Evolutionary conservation across 2,113 vertebrate genomes (phyloP), one percentile per base, ranked within the genome.

Genomic region (Cheirogaleus medius): DNA sequence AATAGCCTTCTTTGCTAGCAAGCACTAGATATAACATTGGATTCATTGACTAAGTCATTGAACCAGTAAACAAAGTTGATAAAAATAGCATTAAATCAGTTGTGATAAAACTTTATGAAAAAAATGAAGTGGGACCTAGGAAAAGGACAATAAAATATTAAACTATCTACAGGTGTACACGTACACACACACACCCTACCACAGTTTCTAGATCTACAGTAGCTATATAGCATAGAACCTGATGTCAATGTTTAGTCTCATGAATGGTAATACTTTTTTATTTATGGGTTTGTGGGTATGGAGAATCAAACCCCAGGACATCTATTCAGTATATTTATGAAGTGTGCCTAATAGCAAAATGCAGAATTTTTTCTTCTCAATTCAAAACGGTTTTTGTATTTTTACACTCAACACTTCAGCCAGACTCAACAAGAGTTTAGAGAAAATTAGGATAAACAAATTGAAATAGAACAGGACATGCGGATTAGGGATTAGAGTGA

Each of bases 301-400:
- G 95, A 23, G n/a, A 98, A 94, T 97, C 90, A 88, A 98, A 97
- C 98, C 98, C 97, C 98, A 97, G 91, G 98, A 92, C 93, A 96
- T 97, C 98, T 98, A 98, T 98, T 98, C 98, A 98, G 94, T 97
- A 87, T 98, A 98, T 98, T 98, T 98, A 99, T 98, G 97, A 98
- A 98, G 96, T 98, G 96, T 90, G 96, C 82, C 81, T 95, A 95
- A 95, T 87, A 98, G 96, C 95, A 97, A 98, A 97, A 97, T 49
- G 64, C 29, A 95, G 90, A 96, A 69, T 54, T 71, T 95, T 96
- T 94, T 77, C 39, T 96, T 97, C 78, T 97, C 47, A 90, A 69
- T 47, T 96, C 84, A 98, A 81, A 42, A 83, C 63, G 81, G 76
- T 74, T 95, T 21, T 95, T 21, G 83, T 60, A 95, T 95, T 98